Percentiles rank a stretch among this genome's conserved stretches.
Conservation (phyloP, 2,113 vertebrate genomes). For the Notarius lentiginosus region DNA sequence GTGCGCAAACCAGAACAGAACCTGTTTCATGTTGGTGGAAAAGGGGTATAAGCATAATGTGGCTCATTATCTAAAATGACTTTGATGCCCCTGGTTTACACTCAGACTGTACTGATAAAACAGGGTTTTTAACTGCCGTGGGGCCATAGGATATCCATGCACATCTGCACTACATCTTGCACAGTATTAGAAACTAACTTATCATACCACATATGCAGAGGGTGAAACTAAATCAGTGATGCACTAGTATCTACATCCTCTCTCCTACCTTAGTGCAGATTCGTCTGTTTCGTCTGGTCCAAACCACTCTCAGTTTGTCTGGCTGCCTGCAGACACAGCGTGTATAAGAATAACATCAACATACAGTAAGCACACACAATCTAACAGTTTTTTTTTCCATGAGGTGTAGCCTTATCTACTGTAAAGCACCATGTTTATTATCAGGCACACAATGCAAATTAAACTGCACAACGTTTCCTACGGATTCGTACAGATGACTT, state of each 20-base stretch:
- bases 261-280: slow-evolving; percentile 81
- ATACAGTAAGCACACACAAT: background rate
- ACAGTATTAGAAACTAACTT: background rate
- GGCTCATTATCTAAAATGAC: background rate
- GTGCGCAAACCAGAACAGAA: no score
- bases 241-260: slow-evolving; percentile 14
- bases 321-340: slow-evolving; percentile 78
- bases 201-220: background rate
- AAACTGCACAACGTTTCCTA: background rate
- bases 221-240: background rate
- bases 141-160: background rate
- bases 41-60: background rate
- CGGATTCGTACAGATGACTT: background rate
- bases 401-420: background rate
- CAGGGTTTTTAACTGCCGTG: background rate
- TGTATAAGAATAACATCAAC: slow-evolving; percentile 27
- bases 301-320: slow-evolving; percentile 86
- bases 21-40: no score
- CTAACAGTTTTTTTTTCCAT: background rate
- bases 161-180: background rate
- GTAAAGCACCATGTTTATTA: background rate
- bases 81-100: background rate
- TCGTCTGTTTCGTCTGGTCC: slow-evolving; percentile 83
- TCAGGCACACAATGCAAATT: background rate
- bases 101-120: background rate